Conservation (phyloP, 2,888 invertebrate genomes). For the Digitonthophagus gazella region DNA sequence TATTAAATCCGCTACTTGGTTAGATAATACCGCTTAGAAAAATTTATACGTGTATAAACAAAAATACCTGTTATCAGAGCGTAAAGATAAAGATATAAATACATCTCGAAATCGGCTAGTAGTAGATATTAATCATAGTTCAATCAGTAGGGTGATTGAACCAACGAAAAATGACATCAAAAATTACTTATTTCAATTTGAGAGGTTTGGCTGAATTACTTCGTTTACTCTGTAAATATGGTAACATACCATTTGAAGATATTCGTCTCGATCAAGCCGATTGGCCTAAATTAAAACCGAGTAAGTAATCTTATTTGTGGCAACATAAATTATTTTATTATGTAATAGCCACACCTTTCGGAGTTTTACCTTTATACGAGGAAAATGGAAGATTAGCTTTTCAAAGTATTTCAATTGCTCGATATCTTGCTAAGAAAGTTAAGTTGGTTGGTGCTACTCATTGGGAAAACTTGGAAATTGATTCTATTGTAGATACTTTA, state of each 20-base stretch:
- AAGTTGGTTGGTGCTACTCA: constrained; percentile 55
- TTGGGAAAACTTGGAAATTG: constrained; percentile 60
- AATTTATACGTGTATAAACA: too few relatives aligned
- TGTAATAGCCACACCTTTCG: constrained; percentile 57
- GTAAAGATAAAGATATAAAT: not conserved
- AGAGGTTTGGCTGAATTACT: constrained; percentile 36
- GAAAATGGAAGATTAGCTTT: constrained; percentile 60
- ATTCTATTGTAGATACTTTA: constrained; percentile 58
- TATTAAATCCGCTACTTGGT: too few relatives aligned
- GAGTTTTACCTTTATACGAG: constrained; percentile 61
- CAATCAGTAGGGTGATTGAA: too few relatives aligned
- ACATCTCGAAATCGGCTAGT: not conserved
- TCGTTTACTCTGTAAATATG: constrained; percentile 24
- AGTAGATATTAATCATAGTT: too few relatives aligned
- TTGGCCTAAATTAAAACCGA: constrained; percentile 22
- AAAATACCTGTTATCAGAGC: too few relatives aligned
- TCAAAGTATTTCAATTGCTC: constrained; percentile 59
- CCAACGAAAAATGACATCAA: not conserved
- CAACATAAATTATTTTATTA: not conserved
- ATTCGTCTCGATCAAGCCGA: constrained; percentile 17
- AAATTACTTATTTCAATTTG: constrained; percentile 41
- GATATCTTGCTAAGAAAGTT: constrained; percentile 61
- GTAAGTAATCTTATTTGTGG: constrained; percentile 16
- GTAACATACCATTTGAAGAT: constrained; percentile 24
- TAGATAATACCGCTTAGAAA: too few relatives aligned